Conservation (phyloP, 1,140 invertebrate genomes). For the Chironomus striatipennis region DNA sequence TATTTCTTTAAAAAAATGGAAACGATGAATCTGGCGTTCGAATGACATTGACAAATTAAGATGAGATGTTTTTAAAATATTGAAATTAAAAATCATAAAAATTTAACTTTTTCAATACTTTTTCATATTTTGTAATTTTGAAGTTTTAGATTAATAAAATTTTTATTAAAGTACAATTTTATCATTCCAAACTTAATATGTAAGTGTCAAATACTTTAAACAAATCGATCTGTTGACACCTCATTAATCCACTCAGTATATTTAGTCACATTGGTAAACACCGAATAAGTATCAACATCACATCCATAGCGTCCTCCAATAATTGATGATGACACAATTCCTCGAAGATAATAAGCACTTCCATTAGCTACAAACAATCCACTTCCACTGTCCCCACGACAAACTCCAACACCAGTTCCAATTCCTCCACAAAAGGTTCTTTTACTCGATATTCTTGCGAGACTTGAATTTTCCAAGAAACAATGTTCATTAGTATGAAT, state of each 20-base stretch:
- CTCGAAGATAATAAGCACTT: neutral
- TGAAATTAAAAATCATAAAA: no score
- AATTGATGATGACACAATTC: neutral
- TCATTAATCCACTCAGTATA: neutral
- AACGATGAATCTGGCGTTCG: no score
- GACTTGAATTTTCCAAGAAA: neutral
- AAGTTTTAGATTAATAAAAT: no score
- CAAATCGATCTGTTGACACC: no score
- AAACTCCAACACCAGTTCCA: neutral
- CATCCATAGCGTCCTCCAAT: neutral
- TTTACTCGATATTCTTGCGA: neutral
- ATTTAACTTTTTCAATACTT: no score
- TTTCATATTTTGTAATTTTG: no score
- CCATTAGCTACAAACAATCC: neutral
- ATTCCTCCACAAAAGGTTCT: neutral
- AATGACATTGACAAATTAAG: no score
- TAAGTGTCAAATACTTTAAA: no score
- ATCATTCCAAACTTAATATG: no score
- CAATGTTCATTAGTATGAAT: neutral
- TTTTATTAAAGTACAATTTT: no score
- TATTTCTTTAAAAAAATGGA: no score
- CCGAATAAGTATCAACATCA: neutral
- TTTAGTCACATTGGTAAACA: neutral
- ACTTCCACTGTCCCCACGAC: neutral
- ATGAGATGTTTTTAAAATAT: no score